Conservation (phyloP, 2,113 vertebrate species). For the Merops nubicus region DNA sequence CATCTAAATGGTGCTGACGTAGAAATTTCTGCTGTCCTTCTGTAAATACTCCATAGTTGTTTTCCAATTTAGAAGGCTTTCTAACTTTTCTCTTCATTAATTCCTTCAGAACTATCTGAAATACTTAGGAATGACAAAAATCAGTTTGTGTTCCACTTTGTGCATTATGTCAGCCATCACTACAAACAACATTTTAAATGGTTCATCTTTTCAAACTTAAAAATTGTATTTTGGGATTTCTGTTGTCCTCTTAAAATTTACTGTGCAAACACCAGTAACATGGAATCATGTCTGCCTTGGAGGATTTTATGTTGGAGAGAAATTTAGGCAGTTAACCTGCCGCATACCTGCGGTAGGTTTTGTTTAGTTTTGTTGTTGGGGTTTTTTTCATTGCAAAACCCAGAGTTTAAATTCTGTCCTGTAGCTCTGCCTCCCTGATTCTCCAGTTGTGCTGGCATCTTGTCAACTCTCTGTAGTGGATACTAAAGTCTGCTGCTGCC, state of each 20-base stretch:
- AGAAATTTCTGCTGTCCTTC: neutral
- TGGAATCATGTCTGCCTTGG: neutral
- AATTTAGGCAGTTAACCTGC: neutral
- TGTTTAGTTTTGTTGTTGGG: neutral
- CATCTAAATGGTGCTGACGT: neutral
- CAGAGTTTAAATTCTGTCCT: neutral
- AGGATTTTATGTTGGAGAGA: neutral
- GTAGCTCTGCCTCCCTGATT: neutral
- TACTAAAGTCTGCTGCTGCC: neutral
- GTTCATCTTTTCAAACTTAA: neutral
- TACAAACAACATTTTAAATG: neutral
- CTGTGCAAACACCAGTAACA: neutral
- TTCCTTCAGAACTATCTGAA: neutral
- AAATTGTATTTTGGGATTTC: neutral
- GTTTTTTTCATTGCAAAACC: neutral
- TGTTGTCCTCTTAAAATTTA: neutral
- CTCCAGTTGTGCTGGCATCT: neutral
- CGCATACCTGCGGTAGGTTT: neutral
- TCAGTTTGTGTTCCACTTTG: neutral
- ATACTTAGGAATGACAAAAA: neutral
- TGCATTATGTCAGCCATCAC: neutral
- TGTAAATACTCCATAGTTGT: neutral
- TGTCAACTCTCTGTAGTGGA: neutral
- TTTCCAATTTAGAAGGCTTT: neutral
- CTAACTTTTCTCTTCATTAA: neutral